Percentiles rank a stretch among this genome's conserved stretches.
Evolutionary conservation across 2,888 invertebrate species (phyloP).

Genomic region (Sesia bembeciformis): DNA sequence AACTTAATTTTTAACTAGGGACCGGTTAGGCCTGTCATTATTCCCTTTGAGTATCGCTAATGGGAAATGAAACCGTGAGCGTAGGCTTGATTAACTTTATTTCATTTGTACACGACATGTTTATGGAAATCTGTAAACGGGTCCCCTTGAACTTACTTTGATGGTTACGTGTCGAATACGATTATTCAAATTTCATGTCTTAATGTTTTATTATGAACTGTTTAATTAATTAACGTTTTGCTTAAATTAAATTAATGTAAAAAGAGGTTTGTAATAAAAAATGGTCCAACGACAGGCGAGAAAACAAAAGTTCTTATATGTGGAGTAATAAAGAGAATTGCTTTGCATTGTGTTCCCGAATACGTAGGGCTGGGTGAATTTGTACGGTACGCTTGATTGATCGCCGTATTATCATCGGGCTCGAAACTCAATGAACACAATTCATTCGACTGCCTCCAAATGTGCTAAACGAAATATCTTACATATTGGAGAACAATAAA

Average conservation of each 20-base stretch:
- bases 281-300: not conserved
- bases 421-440: conserved; percentile 16
- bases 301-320: conserved; percentile 10
- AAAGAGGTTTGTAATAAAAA: no score
- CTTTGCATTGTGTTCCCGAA: conserved; percentile 30
- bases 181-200: conserved; percentile 8
- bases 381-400: conserved; percentile 35
- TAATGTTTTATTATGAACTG: not conserved
- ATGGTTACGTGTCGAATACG: conserved; percentile 3
- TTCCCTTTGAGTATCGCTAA: conserved; percentile 19
- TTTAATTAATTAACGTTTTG: not conserved
- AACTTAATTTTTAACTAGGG: conserved; percentile 43
- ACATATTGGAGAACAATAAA: conserved; percentile 1
- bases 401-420: conserved; percentile 25
- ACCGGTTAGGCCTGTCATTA: conserved; percentile 23
- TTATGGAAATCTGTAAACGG: conserved; percentile 19
- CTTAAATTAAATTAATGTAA: not conserved
- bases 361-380: conserved; percentile 17
- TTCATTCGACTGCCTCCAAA: conserved; percentile 1
- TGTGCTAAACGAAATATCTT: not conserved
- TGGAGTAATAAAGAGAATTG: conserved; percentile 34
- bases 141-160: conserved; percentile 20
- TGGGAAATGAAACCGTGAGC: conserved; percentile 17
- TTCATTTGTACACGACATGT: conserved; percentile 35
- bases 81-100: conserved; percentile 25